Evolutionary conservation across 2,888 invertebrate species (phyloP).

Genomic region (Acrobasis consociella): DNA sequence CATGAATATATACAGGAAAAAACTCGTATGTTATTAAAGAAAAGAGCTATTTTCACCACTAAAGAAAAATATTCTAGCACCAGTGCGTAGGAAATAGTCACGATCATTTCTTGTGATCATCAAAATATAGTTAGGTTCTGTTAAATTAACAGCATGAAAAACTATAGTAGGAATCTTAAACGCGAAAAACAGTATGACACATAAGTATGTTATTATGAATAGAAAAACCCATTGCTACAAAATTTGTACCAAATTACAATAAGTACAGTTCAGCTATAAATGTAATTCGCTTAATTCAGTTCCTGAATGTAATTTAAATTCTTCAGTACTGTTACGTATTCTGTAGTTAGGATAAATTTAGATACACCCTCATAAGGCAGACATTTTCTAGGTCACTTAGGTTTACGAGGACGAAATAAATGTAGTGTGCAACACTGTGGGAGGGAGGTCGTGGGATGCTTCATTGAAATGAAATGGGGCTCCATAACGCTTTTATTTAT

Average conservation of each 20-base stretch:
- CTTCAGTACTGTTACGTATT: no score
- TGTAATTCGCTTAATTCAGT: constrained; percentile 28
- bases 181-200: no score
- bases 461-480: background rate
- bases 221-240: background rate
- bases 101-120: no score
- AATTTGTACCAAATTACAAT: background rate
- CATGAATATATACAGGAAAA: no score
- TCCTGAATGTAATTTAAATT: constrained; percentile 39
- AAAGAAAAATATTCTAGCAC: background rate
- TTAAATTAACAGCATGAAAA: no score
- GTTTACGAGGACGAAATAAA: constrained; percentile 40
- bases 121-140: no score
- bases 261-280: no score
- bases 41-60: background rate
- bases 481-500: background rate
- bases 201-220: background rate
- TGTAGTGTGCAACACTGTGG: constrained; percentile 23
- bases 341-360: constrained; percentile 47
- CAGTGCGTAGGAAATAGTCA: no score
- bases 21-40: background rate
- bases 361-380: constrained; percentile 50
- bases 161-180: no score
- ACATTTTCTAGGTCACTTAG: constrained; percentile 50
- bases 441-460: constrained; percentile 21